A percentile compares a stretch with the other conserved stretches of the same genome.
Evolutionary conservation across 30 jellyfish, hydroid and myxozoan species (phyloP).

Genomic region (Pseudorhiza aurosa): DNA sequence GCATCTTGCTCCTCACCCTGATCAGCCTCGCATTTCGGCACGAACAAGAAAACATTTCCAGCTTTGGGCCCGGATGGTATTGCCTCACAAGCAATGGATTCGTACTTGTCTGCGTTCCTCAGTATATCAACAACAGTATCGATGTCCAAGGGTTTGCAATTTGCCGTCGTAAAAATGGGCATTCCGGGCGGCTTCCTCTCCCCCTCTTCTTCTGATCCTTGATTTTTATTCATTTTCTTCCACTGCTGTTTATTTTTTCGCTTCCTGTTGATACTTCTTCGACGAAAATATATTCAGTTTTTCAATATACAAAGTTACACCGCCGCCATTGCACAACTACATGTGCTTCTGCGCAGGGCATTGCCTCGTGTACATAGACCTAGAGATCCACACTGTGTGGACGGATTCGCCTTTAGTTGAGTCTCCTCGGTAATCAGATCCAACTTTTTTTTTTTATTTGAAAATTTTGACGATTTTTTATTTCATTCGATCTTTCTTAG

Average conservation of each 20-base stretch:
- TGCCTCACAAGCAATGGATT: conserved; percentile 24
- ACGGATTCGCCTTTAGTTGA: too few species aligned
- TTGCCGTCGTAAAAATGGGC: conserved; percentile 37
- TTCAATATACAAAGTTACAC: too few species aligned
- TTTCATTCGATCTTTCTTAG: too few species aligned
- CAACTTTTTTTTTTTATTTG: too few species aligned
- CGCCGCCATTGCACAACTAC: too few species aligned
- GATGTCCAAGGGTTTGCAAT: conserved; percentile 41
- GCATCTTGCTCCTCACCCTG: conserved; percentile 13
- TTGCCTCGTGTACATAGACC: conserved; percentile 8
- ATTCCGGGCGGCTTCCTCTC: conserved; percentile 32
- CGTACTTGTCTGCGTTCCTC: conserved; percentile 40
- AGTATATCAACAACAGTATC: conserved; percentile 53
- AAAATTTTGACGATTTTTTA: too few species aligned
- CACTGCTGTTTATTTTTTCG: too few species aligned
- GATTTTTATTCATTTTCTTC: too few species aligned
- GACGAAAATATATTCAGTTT: too few species aligned
- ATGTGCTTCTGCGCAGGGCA: not conserved
- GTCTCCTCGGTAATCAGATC: too few species aligned
- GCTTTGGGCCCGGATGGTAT: conserved; percentile 52
- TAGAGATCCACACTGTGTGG: not conserved
- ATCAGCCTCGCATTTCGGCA: conserved; percentile 36
- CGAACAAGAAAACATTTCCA: conserved; percentile 42
- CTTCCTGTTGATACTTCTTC: too few species aligned
- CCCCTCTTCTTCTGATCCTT: conserved; percentile 2